Evolutionary conservation across 2,797 vertebrate species (phyloP), one percentile per base, ranked within the genome.

Genomic region (Anniella stebbinsi): DNA sequence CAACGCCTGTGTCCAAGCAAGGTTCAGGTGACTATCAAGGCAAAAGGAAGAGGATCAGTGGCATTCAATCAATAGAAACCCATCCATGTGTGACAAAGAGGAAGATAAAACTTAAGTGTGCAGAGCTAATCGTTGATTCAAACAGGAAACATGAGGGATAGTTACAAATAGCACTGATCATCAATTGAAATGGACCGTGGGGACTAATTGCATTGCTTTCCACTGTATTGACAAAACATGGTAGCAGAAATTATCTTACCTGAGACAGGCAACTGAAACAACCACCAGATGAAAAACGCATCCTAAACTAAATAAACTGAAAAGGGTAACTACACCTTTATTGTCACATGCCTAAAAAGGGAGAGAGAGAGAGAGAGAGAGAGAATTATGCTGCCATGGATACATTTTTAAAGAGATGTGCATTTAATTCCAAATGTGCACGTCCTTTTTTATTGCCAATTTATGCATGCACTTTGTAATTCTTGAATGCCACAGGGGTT

Each of bases 171-270:
- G 25, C 80, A 70, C 3, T 1, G 23, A 69, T 70, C 36, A 45
- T 72, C 36, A 69, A 5, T 72, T 69, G 30, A 70, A 78, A 63
- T n/a, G 36, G 63, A 11, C 80, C 45, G 15, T 54, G n/a, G 73
- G 33, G 38, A 45, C 41, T 51, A 67, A 54, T 76, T 48, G 36
- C 54, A 84, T 84, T 41, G 88, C 66, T 83, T 84, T 51, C 69
- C 54, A 66, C 33, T 84, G 66, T 11, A 12, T 28, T 76, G 70
- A 48, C 38, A 75, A 92, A 85, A 80, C 0, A 0, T 63, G 90
- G 84, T 88, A 89, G 88, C 88, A 80, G 85, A 86, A 63, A 90
- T 89, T 75, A 91, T 90, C 89, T 76, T 57, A 89, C 90, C 93
- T 84, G 90, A 25, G 21, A 77, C 5, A 83, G 36, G 63, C 36